Conservation (phyloP, 2,113 vertebrate species). For the Cromileptes altivelis region DNA sequence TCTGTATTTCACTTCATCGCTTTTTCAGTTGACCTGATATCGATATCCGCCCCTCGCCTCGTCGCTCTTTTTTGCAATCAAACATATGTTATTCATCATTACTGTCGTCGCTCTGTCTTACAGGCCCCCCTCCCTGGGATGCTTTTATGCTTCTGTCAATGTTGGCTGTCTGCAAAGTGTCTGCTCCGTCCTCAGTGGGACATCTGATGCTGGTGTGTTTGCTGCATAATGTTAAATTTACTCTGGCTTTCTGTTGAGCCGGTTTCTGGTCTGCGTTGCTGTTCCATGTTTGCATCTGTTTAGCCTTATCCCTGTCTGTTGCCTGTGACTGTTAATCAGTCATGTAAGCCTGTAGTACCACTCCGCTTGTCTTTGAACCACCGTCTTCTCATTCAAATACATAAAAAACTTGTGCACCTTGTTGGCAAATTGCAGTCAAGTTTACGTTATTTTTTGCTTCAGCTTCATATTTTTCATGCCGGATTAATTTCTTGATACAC, state of each 20-base stretch:
- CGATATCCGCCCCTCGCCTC: not conserved
- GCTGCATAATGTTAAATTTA: constrained; percentile 27
- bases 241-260: constrained; percentile 4
- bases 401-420: not conserved
- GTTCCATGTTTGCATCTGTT: constrained; percentile 38
- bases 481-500: not conserved
- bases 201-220: constrained; percentile 25
- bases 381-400: not conserved
- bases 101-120: not conserved
- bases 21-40: constrained; percentile 23
- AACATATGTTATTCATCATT: constrained; percentile 20
- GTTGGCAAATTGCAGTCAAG: not conserved
- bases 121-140: not conserved
- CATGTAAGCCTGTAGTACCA: not conserved
- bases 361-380: not conserved
- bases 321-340: not conserved
- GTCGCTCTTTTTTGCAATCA: constrained; percentile 2
- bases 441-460: not conserved
- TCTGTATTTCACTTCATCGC: constrained; percentile 44
- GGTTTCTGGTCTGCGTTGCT: constrained; percentile 11
- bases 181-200: constrained; percentile 7
- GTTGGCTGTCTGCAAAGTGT: constrained; percentile 22
- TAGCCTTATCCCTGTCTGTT: constrained; percentile 12
- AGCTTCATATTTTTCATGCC: not conserved
- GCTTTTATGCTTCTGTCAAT: constrained; percentile 31